A percentile compares a stretch with the other conserved stretches of the same genome.
Conservation (phyloP, 2,888 invertebrate species). For the Drosophila neoperkinsi region DNA sequence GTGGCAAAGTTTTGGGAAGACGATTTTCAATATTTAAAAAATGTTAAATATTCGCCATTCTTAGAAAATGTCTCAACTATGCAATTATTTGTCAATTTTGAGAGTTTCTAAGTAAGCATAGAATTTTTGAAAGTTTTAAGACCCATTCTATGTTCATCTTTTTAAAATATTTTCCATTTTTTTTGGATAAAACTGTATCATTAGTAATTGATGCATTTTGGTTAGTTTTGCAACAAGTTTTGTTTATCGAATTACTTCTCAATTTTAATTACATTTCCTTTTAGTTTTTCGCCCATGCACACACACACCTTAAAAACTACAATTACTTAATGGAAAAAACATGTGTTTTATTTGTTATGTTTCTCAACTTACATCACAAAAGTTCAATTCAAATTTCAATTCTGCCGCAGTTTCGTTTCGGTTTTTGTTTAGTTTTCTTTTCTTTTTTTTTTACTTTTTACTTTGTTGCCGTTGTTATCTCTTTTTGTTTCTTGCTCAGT, state of each 20-base stretch:
- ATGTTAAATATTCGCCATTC: too few species aligned
- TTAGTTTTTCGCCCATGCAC: not conserved
- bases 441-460: constrained; percentile 15
- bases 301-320: constrained; percentile 20
- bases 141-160: too few species aligned
- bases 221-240: not conserved
- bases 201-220: not conserved
- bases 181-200: not conserved
- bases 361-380: constrained; percentile 76
- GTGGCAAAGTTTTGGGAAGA: too few species aligned
- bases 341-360: constrained; percentile 12
- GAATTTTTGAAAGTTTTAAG: too few species aligned
- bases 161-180: too few species aligned
- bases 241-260: not conserved
- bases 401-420: constrained; percentile 69
- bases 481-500: constrained; percentile 17
- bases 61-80: too few species aligned
- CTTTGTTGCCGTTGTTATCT: constrained; percentile 31
- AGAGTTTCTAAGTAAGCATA: not conserved
- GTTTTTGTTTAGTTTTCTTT: constrained; percentile 27
- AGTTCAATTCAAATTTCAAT: constrained; percentile 68
- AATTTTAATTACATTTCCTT: not conserved
- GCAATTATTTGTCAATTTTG: too few species aligned
- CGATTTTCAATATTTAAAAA: too few species aligned
- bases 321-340: constrained; percentile 18